Evolutionary conservation across 2,113 vertebrate species (phyloP).

Genomic region (Tetrao urogallus): DNA sequence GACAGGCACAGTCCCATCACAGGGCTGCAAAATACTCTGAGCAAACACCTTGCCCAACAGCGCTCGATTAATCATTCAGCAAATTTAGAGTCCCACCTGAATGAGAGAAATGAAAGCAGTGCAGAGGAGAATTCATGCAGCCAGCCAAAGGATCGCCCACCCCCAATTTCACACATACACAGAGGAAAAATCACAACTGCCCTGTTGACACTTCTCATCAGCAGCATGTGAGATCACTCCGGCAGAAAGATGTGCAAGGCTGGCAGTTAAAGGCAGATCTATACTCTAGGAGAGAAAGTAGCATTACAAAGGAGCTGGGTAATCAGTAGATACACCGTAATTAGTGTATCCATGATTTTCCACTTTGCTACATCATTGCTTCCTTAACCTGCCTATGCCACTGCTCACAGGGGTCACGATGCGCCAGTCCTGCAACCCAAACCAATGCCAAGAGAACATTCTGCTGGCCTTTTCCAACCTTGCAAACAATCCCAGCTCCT

Average conservation of each 20-base stretch:
- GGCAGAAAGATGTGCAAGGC: fast-evolving
- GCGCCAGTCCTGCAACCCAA: background rate
- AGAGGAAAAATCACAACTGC: background rate
- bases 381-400: background rate
- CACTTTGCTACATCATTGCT: fast-evolving
- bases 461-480: background rate
- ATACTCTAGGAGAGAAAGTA: background rate
- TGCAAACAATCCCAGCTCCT: background rate
- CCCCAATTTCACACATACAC: background rate
- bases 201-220: background rate
- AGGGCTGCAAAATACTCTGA: background rate
- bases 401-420: background rate
- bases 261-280: background rate
- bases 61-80: slow-evolving; percentile 9
- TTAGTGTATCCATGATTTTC: background rate
- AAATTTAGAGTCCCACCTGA: background rate
- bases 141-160: background rate
- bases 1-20: background rate
- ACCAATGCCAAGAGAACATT: background rate
- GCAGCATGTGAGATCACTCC: background rate
- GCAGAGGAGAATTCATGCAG: background rate
- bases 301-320: background rate
- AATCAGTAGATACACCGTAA: background rate
- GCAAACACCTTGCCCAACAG: slow-evolving; percentile 39
- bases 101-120: background rate